Evolutionary conservation across 2,888 invertebrate genomes (phyloP), one percentile per base, ranked within the genome.

Genomic region (Calameuta idolon): DNA sequence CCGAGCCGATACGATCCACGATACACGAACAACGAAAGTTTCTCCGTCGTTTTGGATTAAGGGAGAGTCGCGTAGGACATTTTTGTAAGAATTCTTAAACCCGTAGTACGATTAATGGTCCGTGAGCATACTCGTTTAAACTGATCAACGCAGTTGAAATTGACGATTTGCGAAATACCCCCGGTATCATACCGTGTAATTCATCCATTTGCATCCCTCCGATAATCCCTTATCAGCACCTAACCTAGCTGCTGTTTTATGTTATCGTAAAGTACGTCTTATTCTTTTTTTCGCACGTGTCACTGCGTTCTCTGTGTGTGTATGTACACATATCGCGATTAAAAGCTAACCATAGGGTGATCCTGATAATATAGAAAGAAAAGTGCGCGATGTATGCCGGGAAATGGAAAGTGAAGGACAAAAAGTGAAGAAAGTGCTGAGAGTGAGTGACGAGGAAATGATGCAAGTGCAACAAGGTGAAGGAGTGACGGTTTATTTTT

Each of bases 1-100:
- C 76, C 80, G 79, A 74, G 76, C 82, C 81, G 81, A 77, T 76
- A 77, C 75, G 77, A 81, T 80, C 82, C 69, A 80, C 81, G 76
- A 75, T 79, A 77, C 80, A 78, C 75, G 78, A 75, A 75, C 73
- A 75, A 55, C 55, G 55, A 55, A 55, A 55, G 55, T 55, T 55
- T 23, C 55, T 55, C 55, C 55, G 55, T 55, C 55, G 55, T 55
- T 23, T 55, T 55, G 23, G 55, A 23, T 55, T 55, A 55, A 55
- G 55, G 55, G 23, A 55, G 23, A 55, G 55, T 23, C 55, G 55
- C 23, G 23, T 55, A 55, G 55, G 55, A 23, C 2, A 55, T 23
- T 55, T 55, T 55, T 55, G 55, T 55, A 55, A 23, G 55, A 55
- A 9, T 9, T 9, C 55, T 55, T 55, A 23, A 23, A 2, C 5